Evolutionary conservation across 2,797 vertebrate species (phyloP), one percentile per base, ranked within the genome.

Genomic region (Anguilla marmorata): DNA sequence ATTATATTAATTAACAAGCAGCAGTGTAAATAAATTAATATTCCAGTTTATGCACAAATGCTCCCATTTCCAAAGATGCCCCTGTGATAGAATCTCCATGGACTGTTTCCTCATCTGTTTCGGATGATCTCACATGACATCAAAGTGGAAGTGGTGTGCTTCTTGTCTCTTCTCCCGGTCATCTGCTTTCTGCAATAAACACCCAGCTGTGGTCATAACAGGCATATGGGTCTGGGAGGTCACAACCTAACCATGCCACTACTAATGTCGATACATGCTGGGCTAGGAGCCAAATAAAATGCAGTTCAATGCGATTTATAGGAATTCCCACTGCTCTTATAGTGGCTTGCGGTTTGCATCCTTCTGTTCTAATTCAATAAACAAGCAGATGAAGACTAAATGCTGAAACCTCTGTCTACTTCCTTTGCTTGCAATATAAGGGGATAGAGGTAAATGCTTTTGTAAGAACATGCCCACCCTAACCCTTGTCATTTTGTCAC

Each of bases 81-180:
- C 37, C 56, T 19, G 7, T 30, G 30, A 33, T 12, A 14, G 48
- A 1, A 11, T 63, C 37, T 50, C 60, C 76, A 37, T 1, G 19
- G 45, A 27, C 41, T 69, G 86, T 9, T 27, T 30, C 72, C 37
- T 87, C 66, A 19, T 83, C 30, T 50, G 83, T 24, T 86, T 24
- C 27, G 0, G n/a, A 0, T 24, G 48, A 88, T 89, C 91, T 99
- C 96, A 99, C 98, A 99, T 99, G 90, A 98, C 98, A 87, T 99
- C 98, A 88, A 99, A 99, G 94, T 99, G 98, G 94, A 99, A 99
- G 74, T 98, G 97, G 90, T 99, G 98, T 69, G 98, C 98, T 94
- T 99, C 98, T 91, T 99, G 98, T 63, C 98, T 95, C 93, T 99
- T 99, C 95, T 99, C 98, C 86, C 97, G 95, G 91, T 99, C 98